Evolutionary conservation across 2,113 vertebrate species (phyloP).

Genomic region (Lepus europaeus): DNA sequence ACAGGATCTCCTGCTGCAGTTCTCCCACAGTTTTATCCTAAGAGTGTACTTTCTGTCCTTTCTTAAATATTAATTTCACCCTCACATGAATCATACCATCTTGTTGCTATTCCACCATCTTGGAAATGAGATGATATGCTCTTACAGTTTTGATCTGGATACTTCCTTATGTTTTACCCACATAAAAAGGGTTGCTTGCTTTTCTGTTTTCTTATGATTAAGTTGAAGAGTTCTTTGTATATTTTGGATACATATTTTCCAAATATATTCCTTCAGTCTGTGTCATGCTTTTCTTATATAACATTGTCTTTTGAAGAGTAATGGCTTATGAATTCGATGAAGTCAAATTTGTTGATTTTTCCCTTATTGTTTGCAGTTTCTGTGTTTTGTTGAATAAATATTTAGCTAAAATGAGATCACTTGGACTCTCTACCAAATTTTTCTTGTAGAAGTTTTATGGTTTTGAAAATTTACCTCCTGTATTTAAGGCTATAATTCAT

Average conservation of each 20-base stretch:
- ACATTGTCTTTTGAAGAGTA: neutral
- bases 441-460: neutral
- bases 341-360: neutral
- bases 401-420: neutral
- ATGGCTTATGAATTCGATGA: neutral
- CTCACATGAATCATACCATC: no score
- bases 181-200: neutral
- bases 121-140: no score
- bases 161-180: neutral
- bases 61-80: no score
- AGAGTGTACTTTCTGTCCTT: no score
- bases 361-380: neutral
- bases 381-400: neutral
- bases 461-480: neutral
- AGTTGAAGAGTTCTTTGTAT: neutral
- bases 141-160: no score
- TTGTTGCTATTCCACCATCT: no score
- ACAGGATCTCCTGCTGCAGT: no score
- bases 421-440: neutral
- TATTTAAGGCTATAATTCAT: neutral
- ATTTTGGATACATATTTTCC: neutral
- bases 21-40: no score
- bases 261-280: neutral
- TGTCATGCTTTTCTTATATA: neutral
- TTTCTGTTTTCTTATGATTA: neutral